Base-by-base conservation (phyloP, 2,888 invertebrate genomes). In the Dynastes maya region DNA sequence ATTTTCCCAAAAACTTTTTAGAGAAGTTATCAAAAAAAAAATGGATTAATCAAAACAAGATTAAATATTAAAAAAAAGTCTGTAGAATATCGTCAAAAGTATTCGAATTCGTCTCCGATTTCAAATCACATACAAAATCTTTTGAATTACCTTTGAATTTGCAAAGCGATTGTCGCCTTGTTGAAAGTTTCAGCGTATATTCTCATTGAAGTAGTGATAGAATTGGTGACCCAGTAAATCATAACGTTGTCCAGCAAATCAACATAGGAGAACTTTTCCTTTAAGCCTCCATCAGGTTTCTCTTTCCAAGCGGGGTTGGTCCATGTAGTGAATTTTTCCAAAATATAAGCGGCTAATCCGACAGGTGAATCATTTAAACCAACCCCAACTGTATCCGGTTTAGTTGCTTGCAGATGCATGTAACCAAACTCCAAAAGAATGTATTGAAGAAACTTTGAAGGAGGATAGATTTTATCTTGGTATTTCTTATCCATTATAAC, bases 371-470 rank as follows among this genome's bases (percentile, higher is more conserved):
- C 93, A 32, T 90, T 89, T 32, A 96, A 86, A 0, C 90, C 93
- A 4, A 91, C 89, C 94, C 96, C 96, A 82, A 96, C 89, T 0
- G 97, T 96, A 84, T 97, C 97, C n/a, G 97, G 97, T 87, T 96
- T 97, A 0, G 96, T 96, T 0, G 95, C 92, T 86, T 97, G 97
- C 3, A 97, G 81, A 85, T 97, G 96, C 84, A 95, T 86, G 82
- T 93, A 94, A 0, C 93, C 94, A 55, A 85, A 86, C 85, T 93
- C 92, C 72, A 89, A 88, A 70, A 91, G 79, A 0, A 89, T 8
- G 78, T 86, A 88, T 3, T 88, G 86, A 11, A 76, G 71, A 13
- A 55, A 13, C 11, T 45, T 64, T 2, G 61, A 27, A 5, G 92
- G 68, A 0, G 93, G 92, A 82, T 91, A 92, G 86, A 91, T 88